Evolutionary conservation across 2,113 vertebrate species (phyloP).

Genomic region (Aphelocoma coerulescens): DNA sequence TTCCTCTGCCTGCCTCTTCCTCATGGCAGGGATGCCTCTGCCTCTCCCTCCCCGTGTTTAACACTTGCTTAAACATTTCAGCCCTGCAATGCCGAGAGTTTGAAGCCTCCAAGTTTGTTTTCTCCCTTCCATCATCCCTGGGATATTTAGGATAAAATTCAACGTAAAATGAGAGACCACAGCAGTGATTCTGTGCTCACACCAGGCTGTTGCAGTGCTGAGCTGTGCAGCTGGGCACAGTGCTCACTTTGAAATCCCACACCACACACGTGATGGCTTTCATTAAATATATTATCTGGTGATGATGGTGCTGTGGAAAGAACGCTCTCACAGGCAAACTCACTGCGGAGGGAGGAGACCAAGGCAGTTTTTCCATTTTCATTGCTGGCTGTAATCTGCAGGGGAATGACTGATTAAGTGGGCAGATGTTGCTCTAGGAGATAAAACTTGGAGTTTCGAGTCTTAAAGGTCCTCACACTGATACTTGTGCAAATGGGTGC

Average conservation of each 20-base stretch:
- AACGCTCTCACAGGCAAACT: constrained; percentile 26
- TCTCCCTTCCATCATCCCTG: not conserved
- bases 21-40: not conserved
- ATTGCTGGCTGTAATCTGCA: not conserved
- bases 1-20: not conserved
- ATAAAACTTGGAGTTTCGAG: not conserved
- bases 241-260: constrained; percentile 35
- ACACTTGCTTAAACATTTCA: not conserved
- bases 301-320: constrained; percentile 57
- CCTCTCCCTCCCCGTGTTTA: not conserved
- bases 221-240: constrained; percentile 21
- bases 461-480: fast-evolving
- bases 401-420: not conserved
- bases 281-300: constrained; percentile 48
- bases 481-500: not conserved
- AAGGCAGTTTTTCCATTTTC: not conserved
- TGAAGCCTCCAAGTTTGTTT: not conserved
- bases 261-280: constrained; percentile 6
- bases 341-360: not conserved
- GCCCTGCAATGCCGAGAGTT: fast-evolving
- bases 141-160: not conserved
- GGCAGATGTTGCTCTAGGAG: not conserved
- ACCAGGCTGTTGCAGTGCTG: not conserved
- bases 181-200: not conserved
- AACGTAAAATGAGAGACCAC: not conserved